Evolutionary conservation across 2,113 vertebrate genomes (phyloP).

Genomic region (Corynorhinus townsendii): DNA sequence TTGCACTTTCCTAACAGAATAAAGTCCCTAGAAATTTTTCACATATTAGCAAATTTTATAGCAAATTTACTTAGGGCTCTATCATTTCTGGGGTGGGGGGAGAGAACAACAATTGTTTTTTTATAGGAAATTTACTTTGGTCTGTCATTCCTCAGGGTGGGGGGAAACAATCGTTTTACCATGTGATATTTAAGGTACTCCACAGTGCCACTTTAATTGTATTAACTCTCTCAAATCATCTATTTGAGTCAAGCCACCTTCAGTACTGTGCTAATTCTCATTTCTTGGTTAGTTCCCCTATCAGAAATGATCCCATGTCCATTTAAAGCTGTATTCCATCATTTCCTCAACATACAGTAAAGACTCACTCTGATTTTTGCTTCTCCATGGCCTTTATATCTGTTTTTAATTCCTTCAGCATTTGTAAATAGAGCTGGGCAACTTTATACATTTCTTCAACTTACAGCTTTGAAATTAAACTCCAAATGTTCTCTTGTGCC

Average conservation of each 20-base stretch:
- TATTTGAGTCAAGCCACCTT: background rate
- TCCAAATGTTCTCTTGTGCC: background rate
- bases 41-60: background rate
- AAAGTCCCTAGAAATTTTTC: background rate
- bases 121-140: background rate
- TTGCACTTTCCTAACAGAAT: background rate
- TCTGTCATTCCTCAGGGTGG: background rate
- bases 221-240: background rate
- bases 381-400: background rate
- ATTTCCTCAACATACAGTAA: background rate
- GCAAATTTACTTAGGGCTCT: background rate
- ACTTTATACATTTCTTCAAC: background rate
- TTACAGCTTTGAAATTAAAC: background rate
- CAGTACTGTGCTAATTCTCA: background rate
- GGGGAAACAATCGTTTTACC: background rate
- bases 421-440: background rate
- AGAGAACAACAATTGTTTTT: background rate
- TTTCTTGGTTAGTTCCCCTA: background rate
- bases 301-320: background rate
- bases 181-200: background rate
- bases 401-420: background rate
- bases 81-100: background rate
- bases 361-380: background rate
- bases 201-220: background rate
- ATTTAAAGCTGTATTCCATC: background rate